Conservation (phyloP, 2,888 invertebrate genomes). For the Microplitis manilae region DNA sequence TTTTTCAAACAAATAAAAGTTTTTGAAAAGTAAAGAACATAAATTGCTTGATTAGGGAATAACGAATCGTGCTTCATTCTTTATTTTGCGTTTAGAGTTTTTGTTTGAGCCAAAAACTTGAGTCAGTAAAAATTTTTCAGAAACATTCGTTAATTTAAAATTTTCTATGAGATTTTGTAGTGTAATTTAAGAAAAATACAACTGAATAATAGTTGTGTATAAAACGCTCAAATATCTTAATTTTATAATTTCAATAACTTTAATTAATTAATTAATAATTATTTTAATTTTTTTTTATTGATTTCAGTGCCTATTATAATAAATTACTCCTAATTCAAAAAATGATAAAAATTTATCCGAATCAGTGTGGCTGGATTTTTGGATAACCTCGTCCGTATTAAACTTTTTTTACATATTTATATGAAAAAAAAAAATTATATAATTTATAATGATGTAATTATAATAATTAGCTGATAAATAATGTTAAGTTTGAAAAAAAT, state of each 20-base stretch:
- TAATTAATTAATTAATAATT: constrained; percentile 22
- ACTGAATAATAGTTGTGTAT: background rate
- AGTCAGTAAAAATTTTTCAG: no score
- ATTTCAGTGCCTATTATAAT: constrained; percentile 65
- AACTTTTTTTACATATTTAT: constrained; percentile 29
- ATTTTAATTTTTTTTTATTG: constrained; percentile 45
- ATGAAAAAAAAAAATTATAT: constrained; percentile 32
- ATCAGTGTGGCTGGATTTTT: background rate
- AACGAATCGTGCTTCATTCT: no score
- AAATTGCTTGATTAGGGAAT: no score
- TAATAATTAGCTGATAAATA: constrained; percentile 12
- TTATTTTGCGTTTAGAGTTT: no score
- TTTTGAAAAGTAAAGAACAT: no score
- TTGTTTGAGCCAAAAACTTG: no score
- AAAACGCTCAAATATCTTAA: constrained; percentile 52
- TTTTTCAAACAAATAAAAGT: no score
- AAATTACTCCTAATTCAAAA: constrained; percentile 59
- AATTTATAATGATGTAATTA: constrained; percentile 41
- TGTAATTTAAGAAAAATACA: background rate
- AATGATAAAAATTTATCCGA: background rate
- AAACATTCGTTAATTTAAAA: no score
- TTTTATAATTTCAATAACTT: constrained; percentile 30
- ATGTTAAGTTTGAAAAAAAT: no score
- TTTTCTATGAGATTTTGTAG: no score
- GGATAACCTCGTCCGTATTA: background rate